Evolutionary conservation across 2,888 invertebrate genomes (phyloP), one percentile per base, ranked within the genome.

Genomic region (Phymatocera aterrima): DNA sequence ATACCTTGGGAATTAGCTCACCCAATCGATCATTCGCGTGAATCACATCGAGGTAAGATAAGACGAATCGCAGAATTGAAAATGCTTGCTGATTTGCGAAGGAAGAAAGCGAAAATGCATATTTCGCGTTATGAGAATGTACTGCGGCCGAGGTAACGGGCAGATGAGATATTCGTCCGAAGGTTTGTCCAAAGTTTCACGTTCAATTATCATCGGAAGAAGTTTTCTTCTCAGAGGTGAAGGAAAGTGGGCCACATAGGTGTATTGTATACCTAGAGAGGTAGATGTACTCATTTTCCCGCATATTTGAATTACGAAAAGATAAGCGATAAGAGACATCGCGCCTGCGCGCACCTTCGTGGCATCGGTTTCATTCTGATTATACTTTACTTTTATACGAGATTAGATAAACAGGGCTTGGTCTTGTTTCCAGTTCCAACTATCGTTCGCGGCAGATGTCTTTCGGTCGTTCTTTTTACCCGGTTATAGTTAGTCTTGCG

Each of bases 381-480:
- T 60, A 28, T 37, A n/a, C 70, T 24, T 15, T 31, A 10, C 34
- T 31, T 61, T 72, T 54, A 77, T 64, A 60, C 74, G 34, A 77
- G 90, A 90, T 90, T 89, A 90, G 90, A 90, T 90, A 90, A 89
- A 85, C 83, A 85, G 85, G 87, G 88, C 87, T 88, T 87, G 89
- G 88, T 85, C 82, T 84, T 84, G 82, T 81, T 78, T 80, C 61
- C 81, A 83, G 72, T n/a, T n/a, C 31, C 46, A 54, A 57, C 78
- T 43, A 75, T 24, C 75, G n/a, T 8, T 15, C 5, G 15, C 12
- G 34, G 75, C 60, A 75, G 75, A 57, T 75, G 75, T 75, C 34
- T 75, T 43, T 40, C 28, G 40, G 54, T 40, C 8, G 57, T 75
- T 10, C 24, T 57, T 75, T 75, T 57, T 28, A 40, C 12, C 40